Base-by-base conservation (phyloP, 2,888 invertebrate species). In the Diaperis boleti region DNA sequence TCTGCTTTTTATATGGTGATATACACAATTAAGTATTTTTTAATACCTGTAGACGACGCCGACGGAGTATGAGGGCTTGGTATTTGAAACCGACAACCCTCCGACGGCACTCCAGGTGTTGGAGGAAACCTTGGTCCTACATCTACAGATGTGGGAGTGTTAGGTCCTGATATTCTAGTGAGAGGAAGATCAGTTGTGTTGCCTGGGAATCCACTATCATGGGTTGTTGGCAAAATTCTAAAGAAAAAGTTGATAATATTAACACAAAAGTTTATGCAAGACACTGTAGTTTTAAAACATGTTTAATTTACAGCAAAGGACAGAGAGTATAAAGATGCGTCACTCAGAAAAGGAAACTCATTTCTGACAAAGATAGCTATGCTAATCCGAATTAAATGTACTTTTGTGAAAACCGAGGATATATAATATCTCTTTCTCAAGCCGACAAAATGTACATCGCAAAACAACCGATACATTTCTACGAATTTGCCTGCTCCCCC, bases 61-160 rank as follows among this genome's bases (percentile, higher is more conserved):
- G 76, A 78, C 29, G 82, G 82, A 15, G 84, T 83, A 66, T 83
- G 83, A 1, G 84, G 84, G 71, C 84, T 84, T 39, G 83, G 83
- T 59, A 83, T 82, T 67, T 84, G 83, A 76, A 84, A 85, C 67
- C 83, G 76, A 67, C 82, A 82, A 49, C 80, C 81, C 55, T 82
- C 81, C n/a, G 79, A 74, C 14, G 77, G 70, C 11, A 75, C 73
- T 37, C 76, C 75, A 6, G 80, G 78, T 60, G 78, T 82, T 47
- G 78, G 78, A 68, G 82, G 82, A 74, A 82, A 82, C 45, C 82
- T 74, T 18, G 81, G 77, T 11, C 78, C 80, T 20, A 81, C 78
- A 70, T 83, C 83, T 69, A 83, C 79, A 10, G 84, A 83, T 37
- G 84, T 83, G 45, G 85, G 84, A 11, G 86, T 85, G 56, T 84